These are phyloP conservation scores for Euphydryas editha DNA, from an alignment of 2,888 invertebrate genomes.

Conservation along the genomic window DNA sequence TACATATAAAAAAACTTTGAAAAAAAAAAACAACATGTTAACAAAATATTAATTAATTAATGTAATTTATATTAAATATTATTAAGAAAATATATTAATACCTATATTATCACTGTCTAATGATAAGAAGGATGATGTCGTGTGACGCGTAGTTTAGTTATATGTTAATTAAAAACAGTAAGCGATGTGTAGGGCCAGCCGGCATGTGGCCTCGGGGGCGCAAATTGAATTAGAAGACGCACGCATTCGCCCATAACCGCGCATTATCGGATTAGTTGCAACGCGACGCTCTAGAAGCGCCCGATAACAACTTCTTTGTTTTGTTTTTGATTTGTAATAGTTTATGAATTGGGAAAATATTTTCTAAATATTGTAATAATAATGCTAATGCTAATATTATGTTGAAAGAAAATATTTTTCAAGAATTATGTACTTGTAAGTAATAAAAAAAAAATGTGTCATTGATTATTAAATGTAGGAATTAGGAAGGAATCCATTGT, in stretches of 20 bases:
- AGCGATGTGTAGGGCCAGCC: constrained; percentile 48
- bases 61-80: too few species aligned
- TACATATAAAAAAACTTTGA: too few species aligned
- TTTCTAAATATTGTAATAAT: not conserved
- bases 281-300: constrained; percentile 46
- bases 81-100: too few species aligned
- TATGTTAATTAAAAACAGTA: constrained; percentile 69
- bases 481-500: too few species aligned
- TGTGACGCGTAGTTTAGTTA: constrained; percentile 40
- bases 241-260: constrained; percentile 52
- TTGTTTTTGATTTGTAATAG: constrained; percentile 35
- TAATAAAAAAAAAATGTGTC: too few species aligned
- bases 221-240: constrained; percentile 55
- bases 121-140: not conserved
- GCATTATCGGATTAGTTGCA: constrained; percentile 59
- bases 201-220: constrained; percentile 54
- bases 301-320: constrained; percentile 44
- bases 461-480: too few species aligned
- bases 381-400: too few species aligned
- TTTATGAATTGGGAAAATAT: not conserved
- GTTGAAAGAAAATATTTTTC: too few species aligned
- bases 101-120: too few species aligned
- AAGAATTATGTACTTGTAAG: too few species aligned
- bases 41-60: too few species aligned
- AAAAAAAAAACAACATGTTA: too few species aligned